Base-by-base conservation (phyloP, 2,797 vertebrate genomes). In the Characodon lateralis region DNA sequence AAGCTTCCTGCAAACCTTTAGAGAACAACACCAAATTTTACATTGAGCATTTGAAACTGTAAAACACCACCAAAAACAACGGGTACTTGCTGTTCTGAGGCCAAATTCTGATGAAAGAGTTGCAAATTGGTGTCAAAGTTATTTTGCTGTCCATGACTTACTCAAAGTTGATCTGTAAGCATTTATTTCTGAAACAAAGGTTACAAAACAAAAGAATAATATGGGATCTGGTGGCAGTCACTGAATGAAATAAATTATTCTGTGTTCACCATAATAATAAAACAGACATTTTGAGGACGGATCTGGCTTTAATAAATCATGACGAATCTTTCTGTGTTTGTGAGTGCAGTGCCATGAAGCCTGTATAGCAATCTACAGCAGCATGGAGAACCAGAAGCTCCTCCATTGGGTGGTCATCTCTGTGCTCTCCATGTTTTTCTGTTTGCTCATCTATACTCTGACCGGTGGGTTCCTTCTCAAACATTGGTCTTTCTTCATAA, bases 331-430 rank as follows among this genome's bases (percentile, higher is more conserved):
- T 78, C 43, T 63, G 13, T 82, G 70, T 90, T 71, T 89, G 39
- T 87, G 65, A 91, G 88, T 65, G 50, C 90, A 99, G 98, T 99
- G 98, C 82, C 98, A 99, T 0, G 98, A 99, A 91, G 97, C 98
- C 0, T 96, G 96, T 0, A 95, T 99, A 77, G 95, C 97, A 1
- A 96, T 99, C 94, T 98, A 98, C 93, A 96, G 96, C 93, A 99
- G 97, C 93, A 97, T 99, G 97, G 91, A 91, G 83, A 96, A 95
- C 88, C 96, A 92, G 93, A 95, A 93, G 82, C 93, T 99, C 71
- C 90, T 92, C 66, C 96, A 97, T 91, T 99, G 98, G 98, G 87
- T 96, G 13, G 0, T 95, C 1, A 96, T 99, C 59, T 97, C 97
- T 0, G 91, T 95, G 75, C 83, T 97, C 55, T 97, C 98, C 91